These are phyloP conservation scores for Falco peregrinus DNA, from an alignment of 2,797 vertebrate species.

Conservation along the genomic window DNA sequence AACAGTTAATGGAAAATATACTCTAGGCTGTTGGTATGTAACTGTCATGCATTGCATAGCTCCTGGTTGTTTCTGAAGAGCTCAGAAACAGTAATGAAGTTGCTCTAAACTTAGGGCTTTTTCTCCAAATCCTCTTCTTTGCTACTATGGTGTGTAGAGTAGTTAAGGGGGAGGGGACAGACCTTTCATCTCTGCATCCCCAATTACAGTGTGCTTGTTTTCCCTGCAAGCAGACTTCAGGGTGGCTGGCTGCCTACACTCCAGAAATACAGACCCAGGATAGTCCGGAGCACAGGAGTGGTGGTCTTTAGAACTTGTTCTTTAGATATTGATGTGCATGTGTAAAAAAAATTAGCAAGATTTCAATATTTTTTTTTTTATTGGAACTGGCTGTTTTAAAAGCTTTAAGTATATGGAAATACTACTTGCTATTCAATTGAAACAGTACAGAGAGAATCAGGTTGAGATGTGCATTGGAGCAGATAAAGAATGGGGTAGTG, in stretches of 20 bases:
- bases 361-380: neutral
- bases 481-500: neutral
- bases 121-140: neutral
- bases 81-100: neutral
- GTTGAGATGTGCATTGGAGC: neutral
- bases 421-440: neutral
- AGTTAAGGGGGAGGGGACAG: neutral
- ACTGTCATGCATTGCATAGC: accelerated
- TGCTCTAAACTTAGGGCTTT: neutral
- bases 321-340: accelerated
- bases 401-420: neutral
- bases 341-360: neutral
- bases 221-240: neutral
- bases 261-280: neutral
- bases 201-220: neutral
- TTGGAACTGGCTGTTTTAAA: neutral
- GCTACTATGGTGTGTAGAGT: neutral
- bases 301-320: neutral
- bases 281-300: neutral
- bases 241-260: neutral
- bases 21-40: neutral
- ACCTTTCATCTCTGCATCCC: neutral
- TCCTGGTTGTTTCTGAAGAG: neutral
- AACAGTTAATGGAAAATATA: neutral
- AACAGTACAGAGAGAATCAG: neutral